Base-by-base conservation (phyloP, 2,888 invertebrate genomes). In the Sipha maydis region DNA sequence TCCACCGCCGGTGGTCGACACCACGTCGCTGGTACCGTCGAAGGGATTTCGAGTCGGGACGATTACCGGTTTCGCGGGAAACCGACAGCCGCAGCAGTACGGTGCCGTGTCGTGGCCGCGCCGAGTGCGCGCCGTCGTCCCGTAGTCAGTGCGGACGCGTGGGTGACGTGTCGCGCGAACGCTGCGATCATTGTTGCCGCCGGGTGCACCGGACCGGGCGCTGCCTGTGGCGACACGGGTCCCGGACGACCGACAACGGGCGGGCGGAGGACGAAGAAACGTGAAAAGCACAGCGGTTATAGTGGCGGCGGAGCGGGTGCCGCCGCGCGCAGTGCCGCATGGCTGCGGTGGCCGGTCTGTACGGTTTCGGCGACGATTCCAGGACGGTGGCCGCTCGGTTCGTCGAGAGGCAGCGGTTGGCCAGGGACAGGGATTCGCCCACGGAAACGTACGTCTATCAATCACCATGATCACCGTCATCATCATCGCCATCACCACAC, bases 281-380 rank as follows among this genome's bases (percentile, higher is more conserved):
- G 73, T 21, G 25, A 41, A 25, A 38, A 38, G 73, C 31, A 34
- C 61, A 67, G 9, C 34, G n/a, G 75, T 19, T 54, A 25, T 73
- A n/a, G 41, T 80, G 71, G 86, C 34, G 86, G 73, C 85, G 71
- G 71, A 48, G 61, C 75, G 86, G 80, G 38, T 38, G 80, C 61
- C 61, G 79, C 61, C 34, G n/a, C 38, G n/a, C 79, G 38, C 38
- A 79, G 79, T 83, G 83, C 71, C 86, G 80, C 77, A 96, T 95
- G 95, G 96, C 95, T 91, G 95, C 95, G 90, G 95, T 96, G 92
- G 95, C 96, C 91, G 96, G 96, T 91, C 94, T 96, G 89, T 96
- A 96, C 92, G 95, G 96, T 91, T 94, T 96, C 91, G 95, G 95
- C 91, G 96, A 96, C 92, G 96, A 96, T 92, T 93, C 93, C 91